Evolutionary conservation across 2,113 vertebrate species (phyloP).

Genomic region (Oxyura jamaicensis): DNA sequence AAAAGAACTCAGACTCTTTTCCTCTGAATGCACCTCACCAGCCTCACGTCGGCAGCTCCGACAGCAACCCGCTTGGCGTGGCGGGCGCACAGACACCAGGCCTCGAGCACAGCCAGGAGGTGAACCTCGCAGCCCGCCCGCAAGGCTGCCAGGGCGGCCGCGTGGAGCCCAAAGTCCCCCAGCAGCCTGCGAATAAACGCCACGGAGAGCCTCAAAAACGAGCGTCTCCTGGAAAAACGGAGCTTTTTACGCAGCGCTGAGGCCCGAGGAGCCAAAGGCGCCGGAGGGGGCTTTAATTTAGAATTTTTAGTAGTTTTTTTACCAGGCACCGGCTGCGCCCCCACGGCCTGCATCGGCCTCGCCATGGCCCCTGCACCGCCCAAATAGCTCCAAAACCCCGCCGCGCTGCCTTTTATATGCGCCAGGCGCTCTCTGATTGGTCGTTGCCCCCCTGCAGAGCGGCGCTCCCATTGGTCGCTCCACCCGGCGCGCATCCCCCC

Average conservation of each 20-base stretch:
- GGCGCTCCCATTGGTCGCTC: neutral
- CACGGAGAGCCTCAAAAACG: rapidly evolving
- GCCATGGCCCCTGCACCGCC: rapidly evolving
- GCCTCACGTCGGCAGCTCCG: rapidly evolving
- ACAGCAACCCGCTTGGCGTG: rapidly evolving
- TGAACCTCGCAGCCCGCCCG: neutral
- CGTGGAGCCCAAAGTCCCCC: rapidly evolving
- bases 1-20: neutral
- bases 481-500: rapidly evolving
- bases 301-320: too few relatives aligned
- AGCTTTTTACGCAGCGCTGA: neutral
- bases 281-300: too few relatives aligned
- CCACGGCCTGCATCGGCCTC: neutral
- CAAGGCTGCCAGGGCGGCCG: rapidly evolving
- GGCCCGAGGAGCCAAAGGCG: rapidly evolving
- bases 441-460: rapidly evolving
- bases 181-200: rapidly evolving
- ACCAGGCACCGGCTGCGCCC: rapidly evolving
- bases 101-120: neutral
- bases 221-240: rapidly evolving
- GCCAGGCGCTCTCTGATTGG: neutral
- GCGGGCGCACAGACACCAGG: neutral
- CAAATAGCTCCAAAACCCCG: rapidly evolving
- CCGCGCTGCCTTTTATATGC: rapidly evolving
- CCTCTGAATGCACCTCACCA: neutral